phyloP scores from a whole-genome alignment of 2,797 vertebrate genomes.

The Nothura maculosa region DNA sequence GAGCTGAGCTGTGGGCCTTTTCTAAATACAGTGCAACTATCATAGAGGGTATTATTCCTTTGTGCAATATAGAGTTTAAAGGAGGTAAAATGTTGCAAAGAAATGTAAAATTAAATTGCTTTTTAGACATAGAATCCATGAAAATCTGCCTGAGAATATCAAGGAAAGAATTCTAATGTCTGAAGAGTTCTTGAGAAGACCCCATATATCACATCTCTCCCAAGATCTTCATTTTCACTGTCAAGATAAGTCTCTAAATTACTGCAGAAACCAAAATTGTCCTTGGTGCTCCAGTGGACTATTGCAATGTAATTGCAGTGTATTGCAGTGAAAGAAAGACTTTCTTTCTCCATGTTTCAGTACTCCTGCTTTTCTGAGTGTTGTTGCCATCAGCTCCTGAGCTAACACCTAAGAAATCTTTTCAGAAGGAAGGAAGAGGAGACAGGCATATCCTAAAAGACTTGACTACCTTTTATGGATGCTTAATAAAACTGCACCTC shows the following conservation, averaged over 20 bases:
- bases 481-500: neutral
- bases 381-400: neutral
- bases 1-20: slow-evolving; percentile 21
- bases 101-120: neutral
- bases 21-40: slow-evolving; percentile 29
- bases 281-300: neutral
- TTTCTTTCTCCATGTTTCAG: neutral
- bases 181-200: neutral
- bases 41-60: neutral
- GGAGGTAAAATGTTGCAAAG: neutral
- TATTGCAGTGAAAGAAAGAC: neutral
- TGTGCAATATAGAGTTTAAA: neutral
- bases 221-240: neutral
- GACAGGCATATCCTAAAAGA: neutral
- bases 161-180: neutral
- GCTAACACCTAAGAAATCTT: neutral
- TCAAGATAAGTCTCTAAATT: neutral
- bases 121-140: neutral
- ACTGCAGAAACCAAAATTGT: neutral
- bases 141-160: neutral
- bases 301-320: neutral
- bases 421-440: neutral
- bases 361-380: neutral
- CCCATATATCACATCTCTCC: neutral
- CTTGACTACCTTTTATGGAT: neutral